Evolutionary conservation across 2,888 invertebrate species (phyloP).

Genomic region (Octonoba sinensis): DNA sequence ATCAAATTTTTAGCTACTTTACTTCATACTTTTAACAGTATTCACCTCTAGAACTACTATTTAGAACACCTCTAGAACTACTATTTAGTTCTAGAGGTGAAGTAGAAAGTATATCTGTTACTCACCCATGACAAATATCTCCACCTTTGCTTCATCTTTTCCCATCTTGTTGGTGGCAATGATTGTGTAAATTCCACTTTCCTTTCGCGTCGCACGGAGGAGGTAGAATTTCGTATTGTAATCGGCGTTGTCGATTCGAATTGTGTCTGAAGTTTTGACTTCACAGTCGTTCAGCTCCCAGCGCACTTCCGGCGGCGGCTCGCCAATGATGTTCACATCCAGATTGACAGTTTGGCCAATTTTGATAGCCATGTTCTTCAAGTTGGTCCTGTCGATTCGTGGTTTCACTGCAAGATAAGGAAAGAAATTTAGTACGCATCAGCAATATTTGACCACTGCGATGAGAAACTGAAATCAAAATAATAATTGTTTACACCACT

Average conservation of each 20-base stretch:
- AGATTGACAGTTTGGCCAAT: constrained; percentile 91
- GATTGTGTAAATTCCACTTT: constrained; percentile 71
- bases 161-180: constrained; percentile 71
- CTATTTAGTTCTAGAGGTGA: too few relatives aligned
- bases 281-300: constrained; percentile 81
- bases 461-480: too few relatives aligned
- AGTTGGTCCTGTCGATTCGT: constrained; percentile 91
- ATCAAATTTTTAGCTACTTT: too few relatives aligned
- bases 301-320: constrained; percentile 89
- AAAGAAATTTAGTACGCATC: neutral
- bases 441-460: too few relatives aligned
- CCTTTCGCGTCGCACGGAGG: constrained; percentile 70
- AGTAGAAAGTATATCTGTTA: too few relatives aligned
- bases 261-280: constrained; percentile 57
- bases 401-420: constrained; percentile 83
- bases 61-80: too few relatives aligned
- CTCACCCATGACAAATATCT: constrained; percentile 71
- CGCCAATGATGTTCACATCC: constrained; percentile 90
- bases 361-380: constrained; percentile 87
- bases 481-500: too few relatives aligned
- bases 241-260: constrained; percentile 70
- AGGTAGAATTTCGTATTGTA: constrained; percentile 72
- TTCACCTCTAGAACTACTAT: too few relatives aligned
- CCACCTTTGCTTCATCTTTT: constrained; percentile 70
- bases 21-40: too few relatives aligned